A percentile compares a stretch with the other conserved stretches of the same genome.
phyloP scores from a whole-genome alignment of 2,888 invertebrate species.

The Eupithecia subumbrata region DNA sequence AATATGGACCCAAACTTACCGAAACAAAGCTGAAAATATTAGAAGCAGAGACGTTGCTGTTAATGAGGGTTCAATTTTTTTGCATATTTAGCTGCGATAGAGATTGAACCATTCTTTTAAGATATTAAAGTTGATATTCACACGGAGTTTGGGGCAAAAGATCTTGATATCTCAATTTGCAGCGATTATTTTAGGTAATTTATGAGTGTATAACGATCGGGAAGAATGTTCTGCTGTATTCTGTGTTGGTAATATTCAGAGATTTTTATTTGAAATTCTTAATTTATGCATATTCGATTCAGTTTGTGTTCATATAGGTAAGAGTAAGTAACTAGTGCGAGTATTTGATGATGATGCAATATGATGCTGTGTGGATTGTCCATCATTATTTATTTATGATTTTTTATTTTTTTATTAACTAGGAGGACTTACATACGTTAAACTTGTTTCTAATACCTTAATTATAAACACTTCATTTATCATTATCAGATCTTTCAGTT shows the following conservation, averaged over 20 bases:
- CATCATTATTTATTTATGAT: background rate
- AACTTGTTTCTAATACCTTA: background rate
- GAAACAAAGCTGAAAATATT: constrained; percentile 31
- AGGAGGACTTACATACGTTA: no score
- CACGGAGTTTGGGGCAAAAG: constrained; percentile 25
- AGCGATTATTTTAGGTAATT: constrained; percentile 64
- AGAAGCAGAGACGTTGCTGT: constrained; percentile 37
- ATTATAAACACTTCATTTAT: background rate
- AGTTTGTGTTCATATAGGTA: background rate
- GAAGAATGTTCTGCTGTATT: constrained; percentile 51
- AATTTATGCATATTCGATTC: background rate
- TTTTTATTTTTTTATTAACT: background rate
- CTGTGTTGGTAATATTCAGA: background rate
- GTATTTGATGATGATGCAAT: background rate
- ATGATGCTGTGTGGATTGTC: background rate
- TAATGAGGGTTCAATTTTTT: constrained; percentile 51
- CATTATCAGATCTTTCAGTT: background rate
- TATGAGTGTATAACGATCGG: constrained; percentile 63
- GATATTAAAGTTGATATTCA: constrained; percentile 51
- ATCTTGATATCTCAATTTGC: constrained; percentile 72
- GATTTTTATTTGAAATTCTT: background rate
- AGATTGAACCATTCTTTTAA: constrained; percentile 41
- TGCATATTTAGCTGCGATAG: constrained; percentile 46
- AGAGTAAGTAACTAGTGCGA: no score
- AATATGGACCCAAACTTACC: constrained; percentile 30